phyloP scores from a whole-genome alignment of 2,113 vertebrate species.

The Triplophysa dalaica region DNA sequence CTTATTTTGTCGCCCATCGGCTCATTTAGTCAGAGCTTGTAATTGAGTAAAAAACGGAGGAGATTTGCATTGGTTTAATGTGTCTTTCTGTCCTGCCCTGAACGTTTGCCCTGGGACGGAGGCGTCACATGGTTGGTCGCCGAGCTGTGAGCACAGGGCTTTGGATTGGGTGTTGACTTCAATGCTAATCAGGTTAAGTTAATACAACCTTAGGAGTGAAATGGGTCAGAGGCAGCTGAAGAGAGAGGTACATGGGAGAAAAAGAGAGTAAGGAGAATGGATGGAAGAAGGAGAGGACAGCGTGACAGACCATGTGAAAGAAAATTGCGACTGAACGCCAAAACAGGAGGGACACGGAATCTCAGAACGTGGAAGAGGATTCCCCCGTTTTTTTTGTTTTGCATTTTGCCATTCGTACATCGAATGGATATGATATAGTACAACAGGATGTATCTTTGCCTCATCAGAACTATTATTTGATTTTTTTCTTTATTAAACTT shows the following conservation, averaged over 20 bases:
- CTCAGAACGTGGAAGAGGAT: background rate
- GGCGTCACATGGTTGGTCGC: conserved; percentile 34
- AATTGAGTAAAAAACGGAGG: conserved; percentile 20
- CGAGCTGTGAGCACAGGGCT: conserved; percentile 22
- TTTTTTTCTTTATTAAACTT: no score
- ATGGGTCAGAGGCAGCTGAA: conserved; percentile 71
- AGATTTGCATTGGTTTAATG: conserved; percentile 42
- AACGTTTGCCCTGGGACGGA: conserved; percentile 21
- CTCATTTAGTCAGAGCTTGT: conserved; percentile 39
- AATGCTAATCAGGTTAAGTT: conserved; percentile 75
- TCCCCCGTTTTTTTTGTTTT: background rate
- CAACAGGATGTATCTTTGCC: background rate
- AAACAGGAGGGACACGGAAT: background rate
- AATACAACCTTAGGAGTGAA: conserved; percentile 70
- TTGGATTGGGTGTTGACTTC: conserved; percentile 51
- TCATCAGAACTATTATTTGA: no score
- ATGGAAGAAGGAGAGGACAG: conserved; percentile 9
- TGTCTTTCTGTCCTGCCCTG: conserved; percentile 25
- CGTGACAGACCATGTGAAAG: conserved; percentile 14
- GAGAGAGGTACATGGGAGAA: conserved; percentile 13
- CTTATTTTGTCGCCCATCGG: conserved; percentile 50
- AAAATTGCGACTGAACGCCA: conserved; percentile 25
- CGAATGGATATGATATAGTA: background rate
- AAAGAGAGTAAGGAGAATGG: conserved; percentile 10
- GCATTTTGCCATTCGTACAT: background rate